Conservation (phyloP, 2,797 vertebrate genomes). For the Hippopotamyrus pictus region DNA sequence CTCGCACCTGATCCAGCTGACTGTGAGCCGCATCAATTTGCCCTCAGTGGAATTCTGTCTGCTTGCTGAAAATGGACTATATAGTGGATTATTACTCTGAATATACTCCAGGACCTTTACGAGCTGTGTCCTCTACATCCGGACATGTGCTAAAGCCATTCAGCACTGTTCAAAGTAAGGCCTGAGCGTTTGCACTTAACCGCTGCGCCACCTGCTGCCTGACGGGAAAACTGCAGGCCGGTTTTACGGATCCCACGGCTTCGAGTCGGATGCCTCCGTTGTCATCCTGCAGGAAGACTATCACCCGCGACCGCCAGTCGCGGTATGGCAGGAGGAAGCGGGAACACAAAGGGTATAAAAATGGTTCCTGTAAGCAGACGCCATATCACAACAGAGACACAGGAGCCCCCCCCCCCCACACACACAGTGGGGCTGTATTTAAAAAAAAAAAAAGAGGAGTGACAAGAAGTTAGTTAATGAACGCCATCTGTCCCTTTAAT, state of each 20-base stretch:
- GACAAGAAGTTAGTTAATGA: conserved; percentile 62
- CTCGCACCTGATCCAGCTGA: not conserved
- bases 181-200: not conserved
- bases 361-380: not conserved
- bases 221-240: not conserved
- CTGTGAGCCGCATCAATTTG: not conserved
- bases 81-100: not conserved
- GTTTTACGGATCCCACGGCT: not conserved
- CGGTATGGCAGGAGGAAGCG: not conserved
- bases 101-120: not conserved
- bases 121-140: not conserved
- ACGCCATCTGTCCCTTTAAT: conserved; percentile 67
- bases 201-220: not conserved
- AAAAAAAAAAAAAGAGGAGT: conserved; percentile 34
- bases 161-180: not conserved
- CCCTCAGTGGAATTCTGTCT: not conserved
- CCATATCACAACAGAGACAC: conserved; percentile 7
- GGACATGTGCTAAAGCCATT: not conserved
- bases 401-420: conserved; percentile 16
- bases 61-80: not conserved
- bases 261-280: not conserved
- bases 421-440: not conserved
- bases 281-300: not conserved
- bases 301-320: not conserved
- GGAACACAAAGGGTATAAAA: not conserved